Conservation (phyloP, 2,113 vertebrate species). For the Arizona elegans region DNA sequence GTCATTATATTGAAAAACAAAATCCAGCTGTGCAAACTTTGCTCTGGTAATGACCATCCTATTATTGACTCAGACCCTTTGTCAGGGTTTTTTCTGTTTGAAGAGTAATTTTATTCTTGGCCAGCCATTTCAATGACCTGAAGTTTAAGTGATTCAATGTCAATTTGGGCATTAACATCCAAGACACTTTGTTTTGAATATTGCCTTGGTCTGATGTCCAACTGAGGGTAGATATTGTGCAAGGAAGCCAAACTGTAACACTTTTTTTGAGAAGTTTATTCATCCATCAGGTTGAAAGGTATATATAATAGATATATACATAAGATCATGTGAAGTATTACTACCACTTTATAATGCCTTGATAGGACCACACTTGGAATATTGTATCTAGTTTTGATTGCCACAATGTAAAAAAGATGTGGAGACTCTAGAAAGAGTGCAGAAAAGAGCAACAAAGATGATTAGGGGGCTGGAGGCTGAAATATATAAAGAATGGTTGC, state of each 20-base stretch:
- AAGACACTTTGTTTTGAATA: not conserved
- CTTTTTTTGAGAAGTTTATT: not conserved
- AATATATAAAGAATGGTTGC: not conserved
- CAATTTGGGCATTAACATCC: not conserved
- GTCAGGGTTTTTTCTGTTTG: not conserved
- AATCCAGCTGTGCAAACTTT: not conserved
- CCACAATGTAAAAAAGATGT: not conserved
- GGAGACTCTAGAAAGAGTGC: not conserved
- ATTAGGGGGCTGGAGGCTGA: not conserved
- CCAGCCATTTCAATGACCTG: not conserved
- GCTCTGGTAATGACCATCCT: not conserved
- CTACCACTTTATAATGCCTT: too few relatives aligned
- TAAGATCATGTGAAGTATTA: not conserved
- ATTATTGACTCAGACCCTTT: not conserved
- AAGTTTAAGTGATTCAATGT: not conserved
- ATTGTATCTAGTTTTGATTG: not conserved
- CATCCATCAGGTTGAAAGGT: not conserved
- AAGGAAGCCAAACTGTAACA: not conserved
- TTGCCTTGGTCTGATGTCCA: not conserved
- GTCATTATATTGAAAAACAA: not conserved
- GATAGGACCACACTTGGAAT: not conserved
- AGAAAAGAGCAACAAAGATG: not conserved
- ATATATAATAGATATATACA: not conserved
- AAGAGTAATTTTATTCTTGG: not conserved
- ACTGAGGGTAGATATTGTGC: not conserved